Base-by-base conservation (phyloP, 2,888 invertebrate species). In the Nyleta sp. region DNA sequence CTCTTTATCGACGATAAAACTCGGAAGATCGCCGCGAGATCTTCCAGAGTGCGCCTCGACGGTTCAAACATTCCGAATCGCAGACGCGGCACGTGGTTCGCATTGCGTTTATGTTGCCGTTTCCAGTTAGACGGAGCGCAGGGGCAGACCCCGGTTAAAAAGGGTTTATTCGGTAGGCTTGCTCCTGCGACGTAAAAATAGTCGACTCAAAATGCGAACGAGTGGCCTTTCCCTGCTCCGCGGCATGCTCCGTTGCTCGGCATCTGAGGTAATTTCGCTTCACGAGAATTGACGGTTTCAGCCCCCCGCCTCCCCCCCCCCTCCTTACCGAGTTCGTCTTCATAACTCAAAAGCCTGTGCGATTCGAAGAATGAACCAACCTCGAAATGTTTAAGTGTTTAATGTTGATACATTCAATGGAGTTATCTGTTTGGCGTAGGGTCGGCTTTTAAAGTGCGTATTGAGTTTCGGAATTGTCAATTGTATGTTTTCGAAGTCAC, bases 71-170 rank as follows among this genome's bases (percentile, higher is more conserved):
- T 74, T 33, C 48, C 50, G n/a, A 59, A 55, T 57, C 52, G 42
- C 50, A 65, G 68, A 68, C 50, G 24, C 40, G 60, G 62, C 74
- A 78, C 74, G 78, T 80, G 80, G 71, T 68, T 53, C 59, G 48
- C 46, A 70, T 78, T 76, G 48, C 46, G 72, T 78, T 76, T 78
- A 78, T 57, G 72, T 80, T 78, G 52, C 55, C 53, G 70, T 73
- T 81, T 78, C 78, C 76, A 73, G 78, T 73, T 71, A 67, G 67
- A 44, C 24, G 73, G 50, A 52, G 42, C 28, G 22, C 28, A 13
- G 53, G 33, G 48, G 35, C 24, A 10, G 31, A 44, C 40, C 22
- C 59, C 52, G 38, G 65, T 64, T 53, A 68, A 78, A 80, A 78
- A 55, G 72, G 52, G 50, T 52, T 73, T 64, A 55, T 68, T 64